These are phyloP conservation scores for Scolopax mira DNA, from an alignment of 2,113 vertebrate species.

Conservation along the genomic window DNA sequence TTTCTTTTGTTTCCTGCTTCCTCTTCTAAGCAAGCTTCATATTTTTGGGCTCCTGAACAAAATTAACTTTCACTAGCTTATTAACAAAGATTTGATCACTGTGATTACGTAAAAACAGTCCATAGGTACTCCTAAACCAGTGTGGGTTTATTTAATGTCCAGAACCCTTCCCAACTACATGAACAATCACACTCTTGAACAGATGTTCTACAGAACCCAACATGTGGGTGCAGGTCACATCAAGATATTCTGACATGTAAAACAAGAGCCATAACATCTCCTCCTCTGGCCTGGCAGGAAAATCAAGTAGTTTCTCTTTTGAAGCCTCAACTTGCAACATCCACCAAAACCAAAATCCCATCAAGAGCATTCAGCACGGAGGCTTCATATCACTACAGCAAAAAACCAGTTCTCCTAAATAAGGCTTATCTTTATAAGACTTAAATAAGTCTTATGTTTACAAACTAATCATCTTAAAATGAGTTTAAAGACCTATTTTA, in stretches of 20 bases:
- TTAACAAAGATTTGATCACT: neutral
- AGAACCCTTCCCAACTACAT: neutral
- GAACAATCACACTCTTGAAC: neutral
- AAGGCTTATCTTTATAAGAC: too few species aligned
- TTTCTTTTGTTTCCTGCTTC: neutral
- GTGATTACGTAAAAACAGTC: neutral
- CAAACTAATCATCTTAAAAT: neutral
- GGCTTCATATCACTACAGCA: neutral
- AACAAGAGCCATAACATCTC: neutral
- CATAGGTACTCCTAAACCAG: neutral
- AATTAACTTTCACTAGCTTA: neutral
- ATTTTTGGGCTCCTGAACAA: neutral
- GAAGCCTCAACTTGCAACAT: neutral
- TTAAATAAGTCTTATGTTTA: neutral
- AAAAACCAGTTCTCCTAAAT: neutral
- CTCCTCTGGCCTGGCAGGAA: neutral
- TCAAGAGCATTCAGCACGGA: accelerated
- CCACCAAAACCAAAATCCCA: neutral
- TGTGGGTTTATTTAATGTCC: neutral
- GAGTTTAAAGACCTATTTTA: neutral
- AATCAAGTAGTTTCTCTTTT: neutral
- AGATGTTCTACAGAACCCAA: neutral
- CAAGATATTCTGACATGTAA: neutral
- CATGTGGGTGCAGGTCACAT: neutral
- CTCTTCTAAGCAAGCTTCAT: neutral